phyloP scores from a whole-genome alignment of 2,113 vertebrate genomes.

The Grantiella picta region DNA sequence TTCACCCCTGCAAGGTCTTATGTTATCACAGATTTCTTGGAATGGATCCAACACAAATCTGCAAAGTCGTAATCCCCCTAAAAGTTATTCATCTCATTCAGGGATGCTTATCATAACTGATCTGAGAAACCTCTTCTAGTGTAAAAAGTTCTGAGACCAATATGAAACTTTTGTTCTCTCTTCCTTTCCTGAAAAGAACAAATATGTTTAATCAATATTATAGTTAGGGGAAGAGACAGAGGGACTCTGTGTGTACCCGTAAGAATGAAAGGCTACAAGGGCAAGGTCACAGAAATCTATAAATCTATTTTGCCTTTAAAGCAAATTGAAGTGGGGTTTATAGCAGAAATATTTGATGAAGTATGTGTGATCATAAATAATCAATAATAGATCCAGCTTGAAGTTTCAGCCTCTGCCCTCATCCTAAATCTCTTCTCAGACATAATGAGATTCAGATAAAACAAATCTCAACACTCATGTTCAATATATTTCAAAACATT shows the following conservation, averaged over 20 bases:
- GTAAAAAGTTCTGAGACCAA: not conserved
- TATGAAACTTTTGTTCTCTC: not conserved
- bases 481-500: slow-evolving; percentile 44
- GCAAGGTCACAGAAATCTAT: not conserved
- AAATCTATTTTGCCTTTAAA: not conserved
- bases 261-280: not conserved
- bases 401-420: not conserved
- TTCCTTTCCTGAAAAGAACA: not conserved
- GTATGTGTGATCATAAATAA: slow-evolving; percentile 8
- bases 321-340: not conserved
- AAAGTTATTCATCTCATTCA: not conserved
- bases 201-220: not conserved
- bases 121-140: not conserved
- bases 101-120: not conserved
- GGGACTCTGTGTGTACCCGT: not conserved
- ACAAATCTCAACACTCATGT: not conserved
- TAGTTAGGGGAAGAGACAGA: not conserved
- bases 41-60: not conserved
- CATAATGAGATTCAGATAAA: slow-evolving; percentile 23
- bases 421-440: slow-evolving; percentile 21
- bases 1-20: not conserved
- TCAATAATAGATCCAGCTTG: not conserved
- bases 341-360: slow-evolving; percentile 1
- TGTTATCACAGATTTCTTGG: not conserved
- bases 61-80: not conserved